Evolutionary conservation across 2,113 vertebrate species (phyloP).

Genomic region (Rousettus leschenaultii): DNA sequence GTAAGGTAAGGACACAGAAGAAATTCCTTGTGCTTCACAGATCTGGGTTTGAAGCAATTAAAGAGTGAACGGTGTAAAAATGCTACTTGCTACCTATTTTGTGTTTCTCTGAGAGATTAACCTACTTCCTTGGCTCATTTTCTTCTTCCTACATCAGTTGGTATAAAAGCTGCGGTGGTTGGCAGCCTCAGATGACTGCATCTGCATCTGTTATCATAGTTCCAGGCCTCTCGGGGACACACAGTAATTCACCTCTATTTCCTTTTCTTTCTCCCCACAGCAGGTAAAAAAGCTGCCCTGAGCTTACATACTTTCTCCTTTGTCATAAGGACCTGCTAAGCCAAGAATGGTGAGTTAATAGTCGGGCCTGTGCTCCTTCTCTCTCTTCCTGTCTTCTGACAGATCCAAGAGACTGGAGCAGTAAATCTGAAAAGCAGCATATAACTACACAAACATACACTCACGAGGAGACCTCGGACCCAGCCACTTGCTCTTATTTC

Average conservation of each 20-base stretch:
- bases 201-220: not conserved
- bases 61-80: constrained; percentile 43
- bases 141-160: not conserved
- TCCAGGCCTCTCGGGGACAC: not conserved
- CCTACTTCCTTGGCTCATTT: constrained; percentile 59
- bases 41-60: constrained; percentile 8
- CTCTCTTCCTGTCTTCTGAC: not conserved
- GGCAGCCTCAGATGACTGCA: not conserved
- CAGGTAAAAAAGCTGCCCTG: not conserved
- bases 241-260: not conserved
- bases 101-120: constrained; percentile 47
- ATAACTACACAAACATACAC: not conserved
- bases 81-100: constrained; percentile 30
- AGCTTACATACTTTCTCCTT: not conserved
- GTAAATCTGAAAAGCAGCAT: not conserved
- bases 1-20: constrained; percentile 21
- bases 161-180: not conserved
- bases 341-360: not conserved
- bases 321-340: not conserved
- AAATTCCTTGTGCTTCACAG: not conserved
- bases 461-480: not conserved
- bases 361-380: not conserved
- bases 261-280: not conserved
- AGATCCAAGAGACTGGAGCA: not conserved
- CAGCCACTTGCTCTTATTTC: not conserved